phyloP scores from a whole-genome alignment of 2,888 invertebrate genomes.

The Aricia artaxerxes region DNA sequence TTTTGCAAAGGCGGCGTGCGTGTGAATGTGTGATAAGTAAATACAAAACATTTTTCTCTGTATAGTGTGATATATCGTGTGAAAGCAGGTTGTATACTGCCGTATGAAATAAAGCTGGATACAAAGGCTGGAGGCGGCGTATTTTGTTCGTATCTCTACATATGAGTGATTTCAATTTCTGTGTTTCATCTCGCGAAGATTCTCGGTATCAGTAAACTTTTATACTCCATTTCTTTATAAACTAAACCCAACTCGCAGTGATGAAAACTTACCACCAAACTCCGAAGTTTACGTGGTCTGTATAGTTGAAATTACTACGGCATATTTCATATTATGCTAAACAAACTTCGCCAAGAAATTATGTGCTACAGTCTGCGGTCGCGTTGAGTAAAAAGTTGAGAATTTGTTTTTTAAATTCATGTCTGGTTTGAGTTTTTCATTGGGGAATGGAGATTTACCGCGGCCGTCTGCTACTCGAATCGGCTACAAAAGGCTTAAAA shows the following conservation, averaged over 20 bases:
- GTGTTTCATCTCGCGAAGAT: not conserved
- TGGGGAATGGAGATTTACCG: not conserved
- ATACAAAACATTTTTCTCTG: conserved; percentile 15
- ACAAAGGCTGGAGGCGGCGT: conserved; percentile 6
- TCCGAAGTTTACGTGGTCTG: not conserved
- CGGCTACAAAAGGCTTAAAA: conserved; percentile 13
- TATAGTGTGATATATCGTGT: conserved; percentile 12
- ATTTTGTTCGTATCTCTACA: conserved; percentile 13
- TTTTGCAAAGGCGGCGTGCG: not conserved
- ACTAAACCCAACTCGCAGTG: not conserved
- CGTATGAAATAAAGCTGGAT: conserved; percentile 8
- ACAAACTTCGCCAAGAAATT: not conserved
- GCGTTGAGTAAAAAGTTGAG: not conserved
- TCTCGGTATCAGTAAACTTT: not conserved
- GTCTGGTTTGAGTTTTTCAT: conserved; percentile 8
- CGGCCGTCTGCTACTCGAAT: not conserved
- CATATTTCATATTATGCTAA: not conserved
- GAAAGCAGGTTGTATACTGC: conserved; percentile 13
- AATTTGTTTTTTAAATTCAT: conserved; percentile 10
- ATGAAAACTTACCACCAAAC: not conserved
- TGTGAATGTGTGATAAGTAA: conserved; percentile 18
- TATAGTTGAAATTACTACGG: conserved; percentile 14
- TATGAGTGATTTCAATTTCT: conserved; percentile 18
- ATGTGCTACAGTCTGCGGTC: not conserved
- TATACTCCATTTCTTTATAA: not conserved